Evolutionary conservation across 2,797 vertebrate genomes (phyloP), one percentile per base, ranked within the genome.

Genomic region (Clarias platycephalus): DNA sequence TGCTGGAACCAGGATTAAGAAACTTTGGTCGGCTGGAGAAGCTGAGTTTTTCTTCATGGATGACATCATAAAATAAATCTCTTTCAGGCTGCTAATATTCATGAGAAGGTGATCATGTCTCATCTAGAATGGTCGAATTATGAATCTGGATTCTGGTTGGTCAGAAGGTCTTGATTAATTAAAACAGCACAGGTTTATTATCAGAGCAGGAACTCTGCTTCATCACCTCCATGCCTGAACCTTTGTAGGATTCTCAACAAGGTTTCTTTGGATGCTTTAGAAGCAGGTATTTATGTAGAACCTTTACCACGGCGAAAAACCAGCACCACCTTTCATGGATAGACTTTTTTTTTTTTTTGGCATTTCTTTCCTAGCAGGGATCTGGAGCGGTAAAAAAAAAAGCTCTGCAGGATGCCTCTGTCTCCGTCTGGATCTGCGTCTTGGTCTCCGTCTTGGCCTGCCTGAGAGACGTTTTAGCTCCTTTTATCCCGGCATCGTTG

Each of bases 401-500:
- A 44, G 22, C 75, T 83, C 66, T 55, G 66, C 85, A 72, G 74
- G 84, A 82, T 28, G 75, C 40, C 13, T 71, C 66, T n/a, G 55
- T 71, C 76, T 63, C 34, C 4, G 34, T 78, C 57, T 80, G 40
- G 22, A 70, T 22, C 84, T 67, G 44, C 44, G 22, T 64, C 58
- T 80, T 31, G 22, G 68, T 24, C 84, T 67, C 58, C 28, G 22
- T 64, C 55, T 72, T 20, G 24, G 49, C 24, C 81, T 79, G 64
- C 53, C 49, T 57, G 63, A 83, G 80, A 84, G 40, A 62, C 63
- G 75, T 57, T 83, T 85, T 63, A 67, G 67, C 75, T 86, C 80
- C 85, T 83, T 80, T 87, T 66, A 83, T 74, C 57, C 74, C 55
- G 80, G 57, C 79, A 79, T 64, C 76, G 63, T 75, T 85, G 85